phyloP scores from a whole-genome alignment of 2,113 vertebrate genomes.

The Sphyrna mokarran region DNA sequence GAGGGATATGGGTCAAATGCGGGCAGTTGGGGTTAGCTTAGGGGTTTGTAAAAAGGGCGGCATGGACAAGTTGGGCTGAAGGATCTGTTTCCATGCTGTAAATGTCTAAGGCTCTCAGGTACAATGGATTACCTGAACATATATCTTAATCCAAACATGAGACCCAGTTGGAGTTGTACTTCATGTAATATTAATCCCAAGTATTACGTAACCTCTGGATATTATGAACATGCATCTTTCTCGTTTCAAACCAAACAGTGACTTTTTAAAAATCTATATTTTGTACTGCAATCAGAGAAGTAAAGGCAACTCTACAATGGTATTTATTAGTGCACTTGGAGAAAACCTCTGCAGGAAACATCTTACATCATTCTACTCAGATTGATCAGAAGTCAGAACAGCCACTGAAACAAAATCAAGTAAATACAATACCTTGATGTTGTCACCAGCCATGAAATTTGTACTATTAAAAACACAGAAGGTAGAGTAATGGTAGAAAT shows the following conservation, averaged over 20 bases:
- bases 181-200: background rate
- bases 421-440: background rate
- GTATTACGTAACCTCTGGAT: background rate
- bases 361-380: background rate
- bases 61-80: too few relatives aligned
- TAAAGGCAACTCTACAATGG: background rate
- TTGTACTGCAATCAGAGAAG: background rate
- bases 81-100: too few relatives aligned
- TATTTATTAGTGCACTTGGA: background rate
- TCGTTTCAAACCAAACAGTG: background rate
- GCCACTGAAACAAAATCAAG: background rate
- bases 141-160: background rate
- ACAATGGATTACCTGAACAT: background rate
- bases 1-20: too few relatives aligned
- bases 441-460: background rate
- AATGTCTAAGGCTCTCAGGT: background rate
- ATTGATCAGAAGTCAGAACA: background rate
- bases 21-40: too few relatives aligned
- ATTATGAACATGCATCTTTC: background rate
- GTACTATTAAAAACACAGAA: background rate
- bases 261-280: background rate
- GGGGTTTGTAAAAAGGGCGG: too few relatives aligned
- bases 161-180: background rate
- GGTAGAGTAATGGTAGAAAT: background rate
- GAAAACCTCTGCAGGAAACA: background rate